A percentile compares a stretch with the other conserved stretches of the same genome.
Evolutionary conservation across 2,113 vertebrate genomes (phyloP).

Genomic region (Mustelus asterias): DNA sequence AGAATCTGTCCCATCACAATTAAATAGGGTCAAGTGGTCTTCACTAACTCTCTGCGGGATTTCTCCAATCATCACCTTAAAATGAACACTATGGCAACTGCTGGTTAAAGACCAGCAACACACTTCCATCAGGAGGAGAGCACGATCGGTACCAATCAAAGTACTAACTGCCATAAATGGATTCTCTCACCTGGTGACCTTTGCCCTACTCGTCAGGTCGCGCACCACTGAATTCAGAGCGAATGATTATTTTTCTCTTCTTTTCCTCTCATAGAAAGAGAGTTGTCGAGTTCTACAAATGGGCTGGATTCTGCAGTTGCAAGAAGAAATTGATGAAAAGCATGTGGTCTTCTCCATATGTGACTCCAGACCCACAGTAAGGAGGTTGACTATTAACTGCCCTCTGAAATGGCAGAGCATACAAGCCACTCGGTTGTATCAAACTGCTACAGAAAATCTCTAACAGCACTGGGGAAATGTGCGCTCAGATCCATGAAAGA

Average conservation of each 20-base stretch:
- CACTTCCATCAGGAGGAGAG: neutral
- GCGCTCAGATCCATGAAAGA: neutral
- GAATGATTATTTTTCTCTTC: neutral
- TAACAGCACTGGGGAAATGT: neutral
- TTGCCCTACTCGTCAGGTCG: neutral
- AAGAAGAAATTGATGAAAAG: neutral
- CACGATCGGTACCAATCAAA: neutral
- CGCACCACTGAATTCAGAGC: neutral
- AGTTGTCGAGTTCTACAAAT: neutral
- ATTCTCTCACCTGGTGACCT: neutral
- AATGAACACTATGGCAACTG: neutral
- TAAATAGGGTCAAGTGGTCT: neutral
- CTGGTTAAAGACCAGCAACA: too few species aligned
- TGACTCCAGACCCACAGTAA: neutral
- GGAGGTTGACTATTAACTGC: neutral
- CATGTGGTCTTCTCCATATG: neutral
- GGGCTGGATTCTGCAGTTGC: neutral
- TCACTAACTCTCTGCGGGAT: neutral
- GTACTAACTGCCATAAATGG: neutral
- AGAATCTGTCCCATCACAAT: neutral
- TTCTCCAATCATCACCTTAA: neutral
- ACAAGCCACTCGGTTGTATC: neutral
- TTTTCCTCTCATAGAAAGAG: neutral
- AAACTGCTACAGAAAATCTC: neutral
- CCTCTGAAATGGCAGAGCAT: neutral